Percentiles rank a stretch among this genome's conserved stretches.
These are phyloP conservation scores for Zaprionus lachaisei DNA, from an alignment of 1,140 invertebrate species.

Conservation along the genomic window DNA sequence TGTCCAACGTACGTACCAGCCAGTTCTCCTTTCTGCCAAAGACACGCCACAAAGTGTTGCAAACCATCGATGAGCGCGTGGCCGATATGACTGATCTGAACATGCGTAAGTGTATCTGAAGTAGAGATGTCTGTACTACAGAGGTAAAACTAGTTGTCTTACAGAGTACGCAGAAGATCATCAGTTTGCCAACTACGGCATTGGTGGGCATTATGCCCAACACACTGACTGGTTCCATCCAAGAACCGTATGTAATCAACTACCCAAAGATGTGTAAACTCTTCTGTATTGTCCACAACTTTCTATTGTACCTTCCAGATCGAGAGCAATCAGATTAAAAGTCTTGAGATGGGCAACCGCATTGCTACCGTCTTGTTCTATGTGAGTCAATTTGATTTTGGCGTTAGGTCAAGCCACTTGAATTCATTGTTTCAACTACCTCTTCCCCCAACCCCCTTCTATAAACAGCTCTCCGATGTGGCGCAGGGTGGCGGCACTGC, in stretches of 20 bases:
- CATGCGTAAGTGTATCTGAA: conserved; percentile 84
- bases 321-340: conserved; percentile 3
- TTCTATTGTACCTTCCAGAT: conserved; percentile 23
- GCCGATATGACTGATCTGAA: conserved; percentile 93
- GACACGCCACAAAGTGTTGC: conserved; percentile 91
- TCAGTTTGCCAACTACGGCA: conserved; percentile 89
- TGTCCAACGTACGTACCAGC: conserved; percentile 95
- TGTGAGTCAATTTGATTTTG: conserved; percentile 77
- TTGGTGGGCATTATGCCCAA: conserved; percentile 90
- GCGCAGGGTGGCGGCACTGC: conserved; percentile 97
- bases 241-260: conserved; percentile 30
- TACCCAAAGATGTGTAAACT: background rate
- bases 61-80: conserved; percentile 89
- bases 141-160: background rate
- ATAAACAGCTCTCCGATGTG: conserved; percentile 95
- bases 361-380: conserved; percentile 81
- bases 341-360: conserved; percentile 68
- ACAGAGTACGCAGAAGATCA: conserved; percentile 86
- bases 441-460: background rate
- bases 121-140: background rate
- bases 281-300: no score
- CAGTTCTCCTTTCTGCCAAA: conserved; percentile 97
- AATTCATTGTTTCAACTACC: background rate
- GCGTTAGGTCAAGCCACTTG: background rate
- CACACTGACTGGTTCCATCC: conserved; percentile 87